These are phyloP conservation scores for Crossaster papposus DNA, from an alignment of 53 echinoderm and acorn worm species.

Conservation along the genomic window DNA sequence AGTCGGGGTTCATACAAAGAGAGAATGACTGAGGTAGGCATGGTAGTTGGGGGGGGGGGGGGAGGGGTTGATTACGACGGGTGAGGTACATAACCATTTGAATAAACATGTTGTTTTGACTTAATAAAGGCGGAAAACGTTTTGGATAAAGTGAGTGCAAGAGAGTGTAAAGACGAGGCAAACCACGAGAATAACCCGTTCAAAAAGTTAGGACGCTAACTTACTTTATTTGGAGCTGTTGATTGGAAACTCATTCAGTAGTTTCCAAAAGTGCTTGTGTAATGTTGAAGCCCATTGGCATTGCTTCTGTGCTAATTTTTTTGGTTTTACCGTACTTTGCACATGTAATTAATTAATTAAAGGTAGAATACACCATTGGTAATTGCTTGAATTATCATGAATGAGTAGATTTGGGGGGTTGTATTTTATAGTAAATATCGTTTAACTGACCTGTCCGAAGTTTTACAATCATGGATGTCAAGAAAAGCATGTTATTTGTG, in stretches of 20 bases:
- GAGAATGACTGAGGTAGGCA: constrained; percentile 1
- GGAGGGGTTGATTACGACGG: constrained; percentile 34
- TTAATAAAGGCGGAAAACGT: constrained; percentile 41
- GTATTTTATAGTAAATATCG: no score
- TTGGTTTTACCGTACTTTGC: no score
- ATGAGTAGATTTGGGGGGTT: no score
- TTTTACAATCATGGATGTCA: no score
- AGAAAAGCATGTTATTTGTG: no score
- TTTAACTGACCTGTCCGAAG: no score
- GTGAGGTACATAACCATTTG: constrained; percentile 32
- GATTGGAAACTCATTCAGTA: neutral
- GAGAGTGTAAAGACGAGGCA: neutral
- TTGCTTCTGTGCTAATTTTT: no score
- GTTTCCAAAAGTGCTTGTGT: neutral
- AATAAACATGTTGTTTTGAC: constrained; percentile 49
- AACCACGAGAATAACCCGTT: no score
- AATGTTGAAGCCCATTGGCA: no score
- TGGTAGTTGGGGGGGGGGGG: neutral
- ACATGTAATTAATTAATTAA: neutral
- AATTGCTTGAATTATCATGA: no score
- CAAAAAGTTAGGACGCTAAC: neutral
- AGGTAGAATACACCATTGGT: no score
- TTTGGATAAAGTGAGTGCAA: constrained; percentile 11
- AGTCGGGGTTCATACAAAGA: neutral
- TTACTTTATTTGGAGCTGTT: neutral